Evolutionary conservation across 2,113 vertebrate genomes (phyloP).

Genomic region (Orthonyx spaldingii): DNA sequence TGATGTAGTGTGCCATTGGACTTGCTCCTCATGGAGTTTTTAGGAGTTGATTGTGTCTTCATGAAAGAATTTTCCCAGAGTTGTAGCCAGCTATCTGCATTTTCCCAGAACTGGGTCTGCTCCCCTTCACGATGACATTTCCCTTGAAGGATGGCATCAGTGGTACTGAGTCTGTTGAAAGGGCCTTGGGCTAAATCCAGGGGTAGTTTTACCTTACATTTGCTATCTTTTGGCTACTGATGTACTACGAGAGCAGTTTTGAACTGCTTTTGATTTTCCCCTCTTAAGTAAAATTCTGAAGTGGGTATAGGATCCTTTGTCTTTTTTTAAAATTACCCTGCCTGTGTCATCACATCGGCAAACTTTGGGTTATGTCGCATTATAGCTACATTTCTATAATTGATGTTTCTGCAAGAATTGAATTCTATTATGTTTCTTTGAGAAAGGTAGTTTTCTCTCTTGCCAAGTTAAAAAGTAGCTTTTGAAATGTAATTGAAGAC

Average conservation of each 20-base stretch:
- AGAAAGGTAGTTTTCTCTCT: neutral
- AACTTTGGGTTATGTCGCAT: neutral
- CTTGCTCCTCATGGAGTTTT: neutral
- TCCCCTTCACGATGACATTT: neutral
- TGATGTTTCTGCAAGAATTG: neutral
- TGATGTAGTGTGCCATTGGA: neutral
- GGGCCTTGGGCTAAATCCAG: neutral
- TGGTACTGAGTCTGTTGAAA: neutral
- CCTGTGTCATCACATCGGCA: neutral
- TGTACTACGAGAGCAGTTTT: neutral
- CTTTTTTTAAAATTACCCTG: neutral
- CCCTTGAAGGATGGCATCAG: neutral
- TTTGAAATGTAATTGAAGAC: neutral
- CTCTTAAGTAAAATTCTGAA: neutral
- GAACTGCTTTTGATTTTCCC: neutral
- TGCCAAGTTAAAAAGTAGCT: neutral
- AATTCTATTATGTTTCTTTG: neutral
- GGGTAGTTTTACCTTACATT: neutral
- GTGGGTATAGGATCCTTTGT: neutral
- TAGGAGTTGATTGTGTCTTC: neutral
- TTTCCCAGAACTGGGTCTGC: neutral
- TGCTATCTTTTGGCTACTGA: neutral
- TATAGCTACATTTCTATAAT: neutral
- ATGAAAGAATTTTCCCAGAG: neutral
- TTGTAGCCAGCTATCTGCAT: neutral